phyloP scores from a whole-genome alignment of 2,888 invertebrate genomes.

The Apodemia zela region DNA sequence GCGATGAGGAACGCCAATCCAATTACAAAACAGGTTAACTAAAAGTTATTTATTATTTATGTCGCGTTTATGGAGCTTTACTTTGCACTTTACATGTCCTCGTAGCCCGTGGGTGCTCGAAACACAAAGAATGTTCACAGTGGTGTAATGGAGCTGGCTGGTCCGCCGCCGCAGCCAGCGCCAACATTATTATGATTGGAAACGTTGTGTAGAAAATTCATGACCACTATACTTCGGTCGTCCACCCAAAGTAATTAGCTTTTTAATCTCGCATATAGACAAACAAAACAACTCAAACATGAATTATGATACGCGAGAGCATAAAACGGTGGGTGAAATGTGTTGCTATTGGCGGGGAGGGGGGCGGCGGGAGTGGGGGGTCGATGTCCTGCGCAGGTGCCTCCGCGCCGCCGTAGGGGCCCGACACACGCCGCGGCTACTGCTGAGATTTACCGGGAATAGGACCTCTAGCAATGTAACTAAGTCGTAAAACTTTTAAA shows the following conservation, averaged over 20 bases:
- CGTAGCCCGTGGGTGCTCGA: too few relatives aligned
- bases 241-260: not conserved
- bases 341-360: slow-evolving; percentile 14
- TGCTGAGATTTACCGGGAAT: not conserved
- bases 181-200: too few relatives aligned
- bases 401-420: slow-evolving; percentile 14
- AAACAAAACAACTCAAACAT: not conserved
- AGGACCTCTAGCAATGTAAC: not conserved
- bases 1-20: too few relatives aligned
- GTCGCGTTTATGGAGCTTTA: too few relatives aligned
- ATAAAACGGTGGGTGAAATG: slow-evolving; percentile 12
- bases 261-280: not conserved
- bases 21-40: too few relatives aligned
- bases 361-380: slow-evolving; percentile 24
- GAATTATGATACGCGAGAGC: slow-evolving; percentile 1
- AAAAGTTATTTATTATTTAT: too few relatives aligned
- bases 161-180: too few relatives aligned
- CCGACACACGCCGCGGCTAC: not conserved
- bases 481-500: not conserved
- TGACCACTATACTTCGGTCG: too few relatives aligned
- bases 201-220: too few relatives aligned
- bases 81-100: too few relatives aligned
- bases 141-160: too few relatives aligned
- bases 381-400: slow-evolving; percentile 33
- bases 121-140: too few relatives aligned